Conservation (phyloP, 2,797 vertebrate species). For the Rallus crepitans region DNA sequence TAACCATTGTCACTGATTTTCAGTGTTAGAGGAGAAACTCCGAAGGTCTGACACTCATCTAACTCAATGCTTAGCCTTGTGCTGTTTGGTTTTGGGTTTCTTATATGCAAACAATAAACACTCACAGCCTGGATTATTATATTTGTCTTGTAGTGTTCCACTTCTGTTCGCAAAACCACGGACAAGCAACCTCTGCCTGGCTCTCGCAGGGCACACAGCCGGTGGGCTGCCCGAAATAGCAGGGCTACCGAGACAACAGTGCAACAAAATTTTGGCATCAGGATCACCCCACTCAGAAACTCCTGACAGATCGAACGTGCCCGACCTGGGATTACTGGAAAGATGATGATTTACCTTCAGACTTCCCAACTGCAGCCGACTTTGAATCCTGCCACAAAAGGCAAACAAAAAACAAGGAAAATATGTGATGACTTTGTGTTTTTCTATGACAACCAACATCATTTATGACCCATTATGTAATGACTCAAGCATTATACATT, state of each 20-base stretch:
- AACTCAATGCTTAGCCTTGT: background rate
- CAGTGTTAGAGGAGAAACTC: background rate
- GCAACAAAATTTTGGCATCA: background rate
- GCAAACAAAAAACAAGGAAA: background rate
- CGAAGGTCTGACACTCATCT: background rate
- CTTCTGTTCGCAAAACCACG: background rate
- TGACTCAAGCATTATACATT: background rate
- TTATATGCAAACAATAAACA: background rate
- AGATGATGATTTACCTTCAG: background rate
- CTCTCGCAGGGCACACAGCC: background rate
- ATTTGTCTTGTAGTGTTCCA: background rate
- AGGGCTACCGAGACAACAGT: background rate
- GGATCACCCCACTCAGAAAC: background rate
- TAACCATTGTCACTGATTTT: background rate
- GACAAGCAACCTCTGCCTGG: background rate
- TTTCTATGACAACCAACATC: constrained; percentile 20
- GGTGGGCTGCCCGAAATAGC: background rate
- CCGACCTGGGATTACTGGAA: constrained; percentile 7
- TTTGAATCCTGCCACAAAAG: constrained; percentile 19
- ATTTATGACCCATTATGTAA: constrained; percentile 32
- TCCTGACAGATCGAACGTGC: background rate
- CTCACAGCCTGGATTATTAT: fast-evolving
- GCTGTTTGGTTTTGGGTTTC: too few species aligned
- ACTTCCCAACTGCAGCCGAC: background rate
- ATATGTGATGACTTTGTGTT: constrained; percentile 31